Evolutionary conservation across 2,888 invertebrate species (phyloP).

Genomic region (Mesoligia furuncula): DNA sequence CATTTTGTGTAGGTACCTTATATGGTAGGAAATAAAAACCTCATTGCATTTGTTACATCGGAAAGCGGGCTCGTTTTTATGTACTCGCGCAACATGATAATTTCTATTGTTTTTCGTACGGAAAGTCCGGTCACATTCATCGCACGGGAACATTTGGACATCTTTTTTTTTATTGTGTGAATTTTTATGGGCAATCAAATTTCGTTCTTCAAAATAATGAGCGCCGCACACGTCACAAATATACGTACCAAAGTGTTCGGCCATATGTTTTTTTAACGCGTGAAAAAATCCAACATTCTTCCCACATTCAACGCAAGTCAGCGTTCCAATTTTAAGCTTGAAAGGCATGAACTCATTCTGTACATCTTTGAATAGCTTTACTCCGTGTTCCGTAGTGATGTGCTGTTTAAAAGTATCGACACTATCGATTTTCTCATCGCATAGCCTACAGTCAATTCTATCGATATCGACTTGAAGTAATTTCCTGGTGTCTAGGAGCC

Average conservation of each 20-base stretch:
- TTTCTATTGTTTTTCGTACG: constrained; percentile 69
- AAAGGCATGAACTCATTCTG: constrained; percentile 80
- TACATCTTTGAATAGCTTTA: constrained; percentile 65
- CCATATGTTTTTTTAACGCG: constrained; percentile 74
- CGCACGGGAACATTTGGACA: constrained; percentile 74
- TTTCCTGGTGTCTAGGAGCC: constrained; percentile 69
- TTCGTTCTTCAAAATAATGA: constrained; percentile 79
- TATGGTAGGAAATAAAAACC: constrained; percentile 66
- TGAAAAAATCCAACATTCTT: constrained; percentile 74
- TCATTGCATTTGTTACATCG: constrained; percentile 73
- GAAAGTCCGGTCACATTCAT: constrained; percentile 76
- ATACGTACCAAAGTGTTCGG: constrained; percentile 73
- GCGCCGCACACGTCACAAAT: constrained; percentile 78
- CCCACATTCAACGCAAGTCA: constrained; percentile 75
- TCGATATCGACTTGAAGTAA: constrained; percentile 75
- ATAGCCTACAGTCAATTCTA: constrained; percentile 77
- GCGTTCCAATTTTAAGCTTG: constrained; percentile 71
- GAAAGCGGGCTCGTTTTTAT: constrained; percentile 70
- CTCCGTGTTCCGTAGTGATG: constrained; percentile 72
- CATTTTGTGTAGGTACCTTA: constrained; percentile 72
- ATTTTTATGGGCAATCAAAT: constrained; percentile 74
- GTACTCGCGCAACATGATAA: constrained; percentile 68
- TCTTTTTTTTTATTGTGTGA: constrained; percentile 42
- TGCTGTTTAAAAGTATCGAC: constrained; percentile 78
- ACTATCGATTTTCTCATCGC: constrained; percentile 73